Evolutionary conservation across 2,797 vertebrate genomes (phyloP).

Genomic region (Sebastes glaucus): DNA sequence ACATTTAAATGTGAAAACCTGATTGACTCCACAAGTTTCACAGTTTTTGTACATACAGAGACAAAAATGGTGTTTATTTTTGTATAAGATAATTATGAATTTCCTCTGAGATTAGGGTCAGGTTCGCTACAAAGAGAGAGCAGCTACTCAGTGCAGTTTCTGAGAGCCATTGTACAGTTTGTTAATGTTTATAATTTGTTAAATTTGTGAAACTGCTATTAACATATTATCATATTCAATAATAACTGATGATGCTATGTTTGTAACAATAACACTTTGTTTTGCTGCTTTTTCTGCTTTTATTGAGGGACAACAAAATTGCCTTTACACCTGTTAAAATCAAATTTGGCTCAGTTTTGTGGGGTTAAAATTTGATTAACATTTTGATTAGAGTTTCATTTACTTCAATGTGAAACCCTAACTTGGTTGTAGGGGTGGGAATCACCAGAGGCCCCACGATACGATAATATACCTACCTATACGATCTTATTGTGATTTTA

Average conservation of each 20-base stretch:
- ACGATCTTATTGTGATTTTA: no score
- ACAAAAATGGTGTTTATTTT: not conserved
- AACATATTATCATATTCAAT: not conserved
- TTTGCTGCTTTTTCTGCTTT: no score
- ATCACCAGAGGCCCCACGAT: no score
- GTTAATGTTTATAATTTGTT: not conserved
- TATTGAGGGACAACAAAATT: not conserved
- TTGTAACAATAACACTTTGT: not conserved
- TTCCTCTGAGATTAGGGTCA: not conserved
- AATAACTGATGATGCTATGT: not conserved
- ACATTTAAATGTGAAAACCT: not conserved
- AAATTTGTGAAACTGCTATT: not conserved
- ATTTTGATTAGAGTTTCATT: not conserved
- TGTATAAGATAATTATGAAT: not conserved
- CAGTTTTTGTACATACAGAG: not conserved
- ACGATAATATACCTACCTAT: no score
- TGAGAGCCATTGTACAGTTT: not conserved
- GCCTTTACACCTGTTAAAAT: not conserved
- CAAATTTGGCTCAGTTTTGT: not conserved
- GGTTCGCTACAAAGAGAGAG: not conserved
- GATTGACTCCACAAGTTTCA: not conserved
- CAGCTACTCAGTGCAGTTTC: not conserved
- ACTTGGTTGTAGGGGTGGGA: not conserved
- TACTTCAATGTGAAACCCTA: not conserved
- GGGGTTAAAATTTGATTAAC: not conserved